Evolutionary conservation across 64 coral and sea anemone genomes (phyloP), one percentile per base, ranked within the genome.

Genomic region (Montipora cactus): DNA sequence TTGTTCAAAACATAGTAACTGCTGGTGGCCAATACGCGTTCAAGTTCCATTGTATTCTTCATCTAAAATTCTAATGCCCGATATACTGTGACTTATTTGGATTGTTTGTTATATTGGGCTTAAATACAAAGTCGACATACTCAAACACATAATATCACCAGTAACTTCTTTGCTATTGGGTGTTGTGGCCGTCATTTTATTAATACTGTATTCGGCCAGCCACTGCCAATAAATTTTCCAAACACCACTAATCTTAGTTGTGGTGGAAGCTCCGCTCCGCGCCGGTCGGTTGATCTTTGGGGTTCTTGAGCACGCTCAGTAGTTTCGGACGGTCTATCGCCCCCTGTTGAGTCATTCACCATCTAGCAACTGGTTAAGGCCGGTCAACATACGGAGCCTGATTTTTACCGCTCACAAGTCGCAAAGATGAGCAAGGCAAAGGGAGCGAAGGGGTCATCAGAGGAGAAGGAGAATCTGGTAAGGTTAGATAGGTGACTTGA

Each of bases 401-500:
- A 44, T 15, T 82, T 62, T 57, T 4, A 84, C 81, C 22, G 37
- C 18, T 69, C 5, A 46, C 6, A 20, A 15, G 67, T 7, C 47
- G 45, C 16, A 47, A 86, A 71, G 16, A 86, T 86, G 82, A 86
- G 82, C 18, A 86, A 85, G 62, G 81, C 81, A 49, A 37, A 22
- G 58, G 10, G 55, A 11, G 82, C 15, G 6, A 70, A 86, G 28
- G 82, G 44, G 1, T 48, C 25, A 8, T 47, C 62, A 9, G 82
- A 86, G 66, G 82, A 86, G 9, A 86, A 86, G 22, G 82, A 86
- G 66, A 71, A 86, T 21, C 66, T 86, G 82, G 82, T 86, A 86
- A 86, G 68, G 82, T 37, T 5, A n/a, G 76, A 50, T 78, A 19
- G 4, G 16, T 52, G 7, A 47, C 19, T 12, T 16, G 13, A 7